Conservation (phyloP, 2,888 invertebrate genomes). For the Epistrophella euchroma region DNA sequence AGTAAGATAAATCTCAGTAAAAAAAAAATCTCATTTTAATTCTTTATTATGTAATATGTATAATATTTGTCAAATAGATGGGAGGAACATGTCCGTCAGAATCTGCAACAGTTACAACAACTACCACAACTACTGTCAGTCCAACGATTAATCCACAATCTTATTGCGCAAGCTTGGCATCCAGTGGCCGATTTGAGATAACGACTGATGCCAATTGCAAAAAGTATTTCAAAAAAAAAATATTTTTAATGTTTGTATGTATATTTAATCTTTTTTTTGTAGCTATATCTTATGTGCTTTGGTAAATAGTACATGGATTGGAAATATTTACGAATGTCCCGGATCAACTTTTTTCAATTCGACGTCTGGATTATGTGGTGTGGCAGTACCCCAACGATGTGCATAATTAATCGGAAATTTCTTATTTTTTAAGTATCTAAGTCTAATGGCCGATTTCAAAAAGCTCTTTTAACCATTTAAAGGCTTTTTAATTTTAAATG, state of each 20-base stretch:
- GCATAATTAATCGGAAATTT: not conserved
- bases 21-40: not conserved
- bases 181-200: conserved; percentile 37
- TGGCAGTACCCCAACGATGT: conserved; percentile 9
- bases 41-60: not conserved
- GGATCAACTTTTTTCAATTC: conserved; percentile 32
- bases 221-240: not conserved
- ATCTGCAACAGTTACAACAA: not conserved
- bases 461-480: no score
- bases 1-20: conserved; percentile 32
- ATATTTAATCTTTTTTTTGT: not conserved
- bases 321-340: conserved; percentile 48
- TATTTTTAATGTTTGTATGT: not conserved
- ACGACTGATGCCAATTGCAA: conserved; percentile 25
- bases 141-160: conserved; percentile 9
- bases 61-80: conserved; percentile 11
- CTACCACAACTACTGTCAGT: conserved; percentile 3
- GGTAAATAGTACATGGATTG: conserved; percentile 10
- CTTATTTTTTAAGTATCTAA: no score
- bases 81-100: conserved; percentile 49
- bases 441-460: no score
- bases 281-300: conserved; percentile 43
- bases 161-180: conserved; percentile 17
- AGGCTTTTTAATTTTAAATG: no score
- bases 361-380: not conserved